phyloP scores from a whole-genome alignment of 2,797 vertebrate species.

The Arctocebus calabarensis region DNA sequence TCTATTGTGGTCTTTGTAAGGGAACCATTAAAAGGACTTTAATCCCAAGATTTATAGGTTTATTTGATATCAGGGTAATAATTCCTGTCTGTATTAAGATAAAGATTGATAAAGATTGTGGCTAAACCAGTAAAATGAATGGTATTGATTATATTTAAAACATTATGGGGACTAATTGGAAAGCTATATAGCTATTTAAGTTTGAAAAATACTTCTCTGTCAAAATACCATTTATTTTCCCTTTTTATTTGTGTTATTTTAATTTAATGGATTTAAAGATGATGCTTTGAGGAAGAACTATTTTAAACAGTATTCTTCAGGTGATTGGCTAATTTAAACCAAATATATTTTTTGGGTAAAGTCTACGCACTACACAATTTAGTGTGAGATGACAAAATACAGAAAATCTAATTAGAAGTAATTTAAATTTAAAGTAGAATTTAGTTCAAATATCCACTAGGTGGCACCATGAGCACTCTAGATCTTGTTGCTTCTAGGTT shows the following conservation, averaged over 20 bases:
- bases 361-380: not conserved
- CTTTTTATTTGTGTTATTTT: slow-evolving; percentile 63
- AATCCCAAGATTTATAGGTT: not conserved
- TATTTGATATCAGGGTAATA: not conserved
- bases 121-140: not conserved
- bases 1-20: not conserved
- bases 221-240: not conserved
- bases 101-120: not conserved
- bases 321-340: not conserved
- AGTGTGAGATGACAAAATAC: not conserved
- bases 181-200: not conserved
- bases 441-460: slow-evolving; percentile 73
- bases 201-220: not conserved
- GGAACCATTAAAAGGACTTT: not conserved
- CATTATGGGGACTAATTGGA: not conserved
- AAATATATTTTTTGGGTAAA: slow-evolving; percentile 10
- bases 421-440: slow-evolving; percentile 41
- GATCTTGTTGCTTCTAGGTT: not conserved
- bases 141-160: not conserved
- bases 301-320: slow-evolving; percentile 7
- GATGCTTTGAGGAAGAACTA: not conserved
- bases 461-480: slow-evolving; percentile 61
- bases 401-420: not conserved
- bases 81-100: not conserved
- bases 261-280: slow-evolving; percentile 48